phyloP scores from a whole-genome alignment of 2,113 vertebrate species.

The Pelodiscus sinensis region DNA sequence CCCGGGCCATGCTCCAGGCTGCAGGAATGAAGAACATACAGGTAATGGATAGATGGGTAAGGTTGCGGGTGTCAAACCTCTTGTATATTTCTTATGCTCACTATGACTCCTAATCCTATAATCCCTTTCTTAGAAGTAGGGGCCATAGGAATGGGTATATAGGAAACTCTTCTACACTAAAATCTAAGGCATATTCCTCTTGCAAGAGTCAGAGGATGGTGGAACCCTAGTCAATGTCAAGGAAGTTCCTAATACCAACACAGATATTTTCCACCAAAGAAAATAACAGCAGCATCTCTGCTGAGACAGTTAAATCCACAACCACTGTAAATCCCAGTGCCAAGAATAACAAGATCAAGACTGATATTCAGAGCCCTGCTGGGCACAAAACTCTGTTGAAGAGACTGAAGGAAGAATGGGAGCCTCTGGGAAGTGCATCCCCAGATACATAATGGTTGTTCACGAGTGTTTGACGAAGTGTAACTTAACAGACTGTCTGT shows the following conservation, averaged over 20 bases:
- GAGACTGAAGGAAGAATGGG: too few relatives aligned
- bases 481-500: too few relatives aligned
- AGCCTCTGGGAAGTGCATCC: too few relatives aligned
- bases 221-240: not conserved
- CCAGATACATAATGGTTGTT: too few relatives aligned
- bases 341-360: not conserved
- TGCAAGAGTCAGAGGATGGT: not conserved
- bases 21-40: not conserved
- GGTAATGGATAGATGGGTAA: not conserved
- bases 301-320: not conserved
- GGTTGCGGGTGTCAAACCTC: not conserved
- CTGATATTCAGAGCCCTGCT: too few relatives aligned
- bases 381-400: too few relatives aligned
- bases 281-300: not conserved
- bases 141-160: not conserved
- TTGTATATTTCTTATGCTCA: not conserved
- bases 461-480: too few relatives aligned
- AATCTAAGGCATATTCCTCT: not conserved
- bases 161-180: not conserved
- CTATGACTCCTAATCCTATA: not conserved
- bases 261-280: not conserved
- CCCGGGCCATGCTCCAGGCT: not conserved
- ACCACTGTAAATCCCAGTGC: not conserved
- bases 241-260: not conserved
- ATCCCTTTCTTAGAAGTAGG: not conserved